These are phyloP conservation scores for Todiramphus saurophagus DNA, from an alignment of 2,113 vertebrate genomes.

Conservation along the genomic window DNA sequence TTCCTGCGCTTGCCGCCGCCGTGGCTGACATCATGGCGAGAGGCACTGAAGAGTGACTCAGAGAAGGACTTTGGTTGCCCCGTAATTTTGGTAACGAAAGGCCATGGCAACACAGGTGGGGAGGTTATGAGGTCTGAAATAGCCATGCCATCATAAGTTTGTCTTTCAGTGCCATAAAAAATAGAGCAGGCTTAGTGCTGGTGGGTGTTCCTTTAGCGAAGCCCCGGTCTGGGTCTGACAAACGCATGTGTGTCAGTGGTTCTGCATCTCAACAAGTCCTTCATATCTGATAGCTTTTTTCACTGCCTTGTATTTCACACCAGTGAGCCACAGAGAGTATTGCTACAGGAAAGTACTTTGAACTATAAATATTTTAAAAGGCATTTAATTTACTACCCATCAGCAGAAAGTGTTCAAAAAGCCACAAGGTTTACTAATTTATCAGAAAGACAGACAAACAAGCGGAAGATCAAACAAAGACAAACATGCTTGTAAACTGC, in stretches of 20 bases:
- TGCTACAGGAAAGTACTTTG: conserved; percentile 29
- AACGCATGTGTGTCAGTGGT: background rate
- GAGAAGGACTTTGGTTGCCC: background rate
- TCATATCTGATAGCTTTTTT: conserved; percentile 20
- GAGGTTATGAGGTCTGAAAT: conserved; percentile 34
- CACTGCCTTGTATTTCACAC: conserved; percentile 43
- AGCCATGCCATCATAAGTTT: conserved; percentile 19
- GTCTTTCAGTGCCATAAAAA: background rate
- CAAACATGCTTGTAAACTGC: conserved; percentile 44
- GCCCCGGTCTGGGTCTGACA: accelerated
- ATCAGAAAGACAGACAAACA: conserved; percentile 53
- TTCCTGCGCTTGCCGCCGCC: background rate
- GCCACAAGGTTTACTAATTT: conserved; percentile 63
- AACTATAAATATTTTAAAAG: conserved; percentile 60
- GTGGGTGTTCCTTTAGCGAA: background rate
- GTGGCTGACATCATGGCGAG: background rate
- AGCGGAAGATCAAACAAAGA: conserved; percentile 47
- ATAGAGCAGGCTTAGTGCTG: background rate
- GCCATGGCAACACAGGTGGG: background rate
- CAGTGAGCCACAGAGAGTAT: background rate
- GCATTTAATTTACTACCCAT: conserved; percentile 59
- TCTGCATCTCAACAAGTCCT: background rate
- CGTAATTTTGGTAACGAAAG: conserved; percentile 43
- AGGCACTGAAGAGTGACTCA: background rate
- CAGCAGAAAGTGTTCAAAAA: conserved; percentile 60